phyloP scores from a whole-genome alignment of 53 echinoderm and acorn worm genomes.

The Pentamera pediparva region DNA sequence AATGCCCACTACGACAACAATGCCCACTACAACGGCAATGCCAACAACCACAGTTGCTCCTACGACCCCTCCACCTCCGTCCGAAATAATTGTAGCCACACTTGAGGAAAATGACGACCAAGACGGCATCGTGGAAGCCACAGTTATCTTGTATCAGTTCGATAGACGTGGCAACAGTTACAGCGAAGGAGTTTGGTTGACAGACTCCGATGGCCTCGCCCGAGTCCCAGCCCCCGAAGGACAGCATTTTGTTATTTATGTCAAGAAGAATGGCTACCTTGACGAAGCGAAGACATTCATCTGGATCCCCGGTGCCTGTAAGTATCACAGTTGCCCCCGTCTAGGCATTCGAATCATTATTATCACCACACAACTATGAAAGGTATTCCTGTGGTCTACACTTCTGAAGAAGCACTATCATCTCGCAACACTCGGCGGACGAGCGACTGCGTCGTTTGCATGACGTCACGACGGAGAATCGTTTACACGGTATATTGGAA shows the following conservation, averaged over 20 bases:
- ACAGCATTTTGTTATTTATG: constrained; percentile 3
- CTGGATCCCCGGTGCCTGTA: not conserved
- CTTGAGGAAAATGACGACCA: not conserved
- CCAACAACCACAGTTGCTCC: not conserved
- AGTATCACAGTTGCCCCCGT: too few species aligned
- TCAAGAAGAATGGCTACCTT: not conserved
- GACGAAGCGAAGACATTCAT: not conserved
- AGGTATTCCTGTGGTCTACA: too few species aligned
- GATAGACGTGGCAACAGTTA: not conserved
- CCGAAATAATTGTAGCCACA: not conserved
- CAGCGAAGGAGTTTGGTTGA: not conserved
- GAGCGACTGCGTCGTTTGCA: too few species aligned
- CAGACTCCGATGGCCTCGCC: not conserved
- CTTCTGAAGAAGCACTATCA: too few species aligned
- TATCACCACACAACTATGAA: too few species aligned
- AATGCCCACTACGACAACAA: not conserved
- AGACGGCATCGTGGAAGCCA: not conserved
- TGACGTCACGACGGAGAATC: too few species aligned
- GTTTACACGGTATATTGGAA: too few species aligned
- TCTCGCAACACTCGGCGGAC: too few species aligned
- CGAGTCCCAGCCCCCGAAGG: constrained; percentile 6
- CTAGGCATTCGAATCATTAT: too few species aligned
- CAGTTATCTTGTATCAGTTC: not conserved
- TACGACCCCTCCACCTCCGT: not conserved
- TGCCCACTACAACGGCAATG: not conserved